Conservation (phyloP, 2,113 vertebrate genomes). For the Poeciliopsis prolifica region DNA sequence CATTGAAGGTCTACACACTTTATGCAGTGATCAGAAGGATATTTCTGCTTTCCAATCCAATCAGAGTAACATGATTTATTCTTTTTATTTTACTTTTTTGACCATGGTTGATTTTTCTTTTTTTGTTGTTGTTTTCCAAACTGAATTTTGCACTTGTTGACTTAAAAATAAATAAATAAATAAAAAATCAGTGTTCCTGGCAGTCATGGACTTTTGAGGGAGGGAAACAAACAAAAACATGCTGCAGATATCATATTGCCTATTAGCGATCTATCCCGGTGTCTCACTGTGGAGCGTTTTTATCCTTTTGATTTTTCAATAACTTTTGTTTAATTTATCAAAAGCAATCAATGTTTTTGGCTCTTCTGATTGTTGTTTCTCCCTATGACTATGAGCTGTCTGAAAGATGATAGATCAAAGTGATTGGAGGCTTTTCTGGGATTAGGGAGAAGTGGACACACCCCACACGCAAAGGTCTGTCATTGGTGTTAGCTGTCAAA, state of each 20-base stretch:
- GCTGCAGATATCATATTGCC: background rate
- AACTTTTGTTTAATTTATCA: background rate
- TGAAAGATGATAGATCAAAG: no score
- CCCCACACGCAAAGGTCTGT: no score
- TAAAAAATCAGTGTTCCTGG: background rate
- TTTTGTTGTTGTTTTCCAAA: constrained; percentile 9
- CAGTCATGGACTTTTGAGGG: background rate
- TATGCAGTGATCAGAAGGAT: constrained; percentile 4
- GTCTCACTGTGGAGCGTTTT: background rate
- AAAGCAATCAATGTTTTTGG: background rate
- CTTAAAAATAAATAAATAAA: constrained; percentile 4
- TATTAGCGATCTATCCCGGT: background rate
- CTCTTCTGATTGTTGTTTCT: background rate
- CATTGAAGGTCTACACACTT: background rate
- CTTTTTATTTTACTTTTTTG: constrained; percentile 23
- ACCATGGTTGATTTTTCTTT: constrained; percentile 12
- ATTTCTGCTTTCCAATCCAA: constrained; percentile 19
- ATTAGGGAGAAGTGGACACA: no score
- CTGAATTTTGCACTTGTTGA: constrained; percentile 14
- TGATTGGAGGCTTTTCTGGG: no score
- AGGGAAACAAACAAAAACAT: background rate
- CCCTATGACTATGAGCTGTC: no score
- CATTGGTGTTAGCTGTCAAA: no score
- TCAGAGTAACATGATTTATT: constrained; percentile 20
- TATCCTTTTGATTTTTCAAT: background rate